Evolutionary conservation across 2,888 invertebrate species (phyloP).

Genomic region (Hanleya hanleyi): DNA sequence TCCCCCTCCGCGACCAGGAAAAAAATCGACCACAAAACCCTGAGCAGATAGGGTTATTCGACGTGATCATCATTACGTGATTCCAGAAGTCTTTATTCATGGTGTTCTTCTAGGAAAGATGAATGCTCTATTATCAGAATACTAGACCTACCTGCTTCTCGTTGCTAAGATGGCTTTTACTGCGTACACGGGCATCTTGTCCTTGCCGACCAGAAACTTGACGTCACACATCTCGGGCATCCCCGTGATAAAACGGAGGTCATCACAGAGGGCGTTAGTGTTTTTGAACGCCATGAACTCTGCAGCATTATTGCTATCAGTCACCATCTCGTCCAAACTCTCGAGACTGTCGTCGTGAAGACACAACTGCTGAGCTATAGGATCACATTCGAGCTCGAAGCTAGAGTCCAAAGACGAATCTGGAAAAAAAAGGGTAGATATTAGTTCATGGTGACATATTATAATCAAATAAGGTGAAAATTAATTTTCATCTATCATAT

Average conservation of each 20-base stretch:
- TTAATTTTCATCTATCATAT: too few species aligned
- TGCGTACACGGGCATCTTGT: slow-evolving; percentile 2
- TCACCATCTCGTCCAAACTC: neutral
- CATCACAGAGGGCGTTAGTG: slow-evolving; percentile 1
- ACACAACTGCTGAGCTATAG: neutral
- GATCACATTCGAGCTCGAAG: neutral
- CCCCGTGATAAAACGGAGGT: neutral
- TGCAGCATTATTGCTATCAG: neutral
- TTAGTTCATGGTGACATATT: too few species aligned
- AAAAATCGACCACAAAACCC: too few species aligned
- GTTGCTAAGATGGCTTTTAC: slow-evolving; percentile 16
- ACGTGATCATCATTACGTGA: too few species aligned
- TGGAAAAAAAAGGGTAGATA: too few species aligned
- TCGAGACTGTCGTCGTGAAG: neutral
- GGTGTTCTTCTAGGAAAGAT: too few species aligned
- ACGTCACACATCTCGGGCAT: slow-evolving; percentile 22
- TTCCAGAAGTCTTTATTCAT: too few species aligned
- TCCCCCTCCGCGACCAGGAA: too few species aligned
- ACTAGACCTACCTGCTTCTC: slow-evolving; percentile 16
- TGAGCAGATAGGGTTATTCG: too few species aligned
- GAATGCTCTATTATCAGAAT: too few species aligned
- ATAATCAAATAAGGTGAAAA: too few species aligned
- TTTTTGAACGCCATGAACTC: slow-evolving; percentile 4
- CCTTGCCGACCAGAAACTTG: neutral
- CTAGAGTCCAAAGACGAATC: slow-evolving; percentile 3